phyloP scores from a whole-genome alignment of 2,797 vertebrate species.

The Acipenser transmontanus region DNA sequence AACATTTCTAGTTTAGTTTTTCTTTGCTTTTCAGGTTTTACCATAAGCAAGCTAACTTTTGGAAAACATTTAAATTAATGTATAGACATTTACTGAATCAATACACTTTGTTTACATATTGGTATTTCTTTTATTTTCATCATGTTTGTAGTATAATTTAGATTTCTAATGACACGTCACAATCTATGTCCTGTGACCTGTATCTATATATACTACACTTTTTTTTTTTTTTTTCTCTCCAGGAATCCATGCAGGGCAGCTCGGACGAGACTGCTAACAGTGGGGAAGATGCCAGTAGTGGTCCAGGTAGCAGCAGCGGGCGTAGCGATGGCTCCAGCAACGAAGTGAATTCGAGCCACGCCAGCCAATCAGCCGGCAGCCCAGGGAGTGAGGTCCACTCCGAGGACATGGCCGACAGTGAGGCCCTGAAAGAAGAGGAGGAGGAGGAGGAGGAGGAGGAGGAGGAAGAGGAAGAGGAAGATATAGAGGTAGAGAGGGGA shows the following conservation, averaged over 20 bases:
- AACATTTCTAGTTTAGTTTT: too few relatives aligned
- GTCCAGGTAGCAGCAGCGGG: constrained; percentile 89
- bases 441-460: constrained; percentile 82
- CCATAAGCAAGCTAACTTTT: too few relatives aligned
- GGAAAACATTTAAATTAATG: too few relatives aligned
- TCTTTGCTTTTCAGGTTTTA: too few relatives aligned
- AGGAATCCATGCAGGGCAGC: constrained; percentile 98
- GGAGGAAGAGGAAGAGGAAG: too few relatives aligned
- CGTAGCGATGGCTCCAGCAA: constrained; percentile 95
- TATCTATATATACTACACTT: too few relatives aligned
- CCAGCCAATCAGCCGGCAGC: constrained; percentile 91
- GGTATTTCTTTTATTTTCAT: too few relatives aligned
- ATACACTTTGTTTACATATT: too few relatives aligned
- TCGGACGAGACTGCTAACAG: constrained; percentile 98
- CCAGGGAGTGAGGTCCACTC: constrained; percentile 92
- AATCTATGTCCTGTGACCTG: too few relatives aligned
- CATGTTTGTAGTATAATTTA: too few relatives aligned
- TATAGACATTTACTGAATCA: too few relatives aligned
- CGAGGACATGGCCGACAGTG: constrained; percentile 91
- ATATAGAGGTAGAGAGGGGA: constrained; percentile 55
- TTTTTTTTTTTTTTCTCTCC: background rate
- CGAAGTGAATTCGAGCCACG: constrained; percentile 86
- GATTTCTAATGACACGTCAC: too few relatives aligned
- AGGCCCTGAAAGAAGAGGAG: constrained; percentile 89
- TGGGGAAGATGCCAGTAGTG: constrained; percentile 93